Evolutionary conservation across 64 coral and sea anemone genomes (phyloP).

Genomic region (Catalaphyllia jardinei): DNA sequence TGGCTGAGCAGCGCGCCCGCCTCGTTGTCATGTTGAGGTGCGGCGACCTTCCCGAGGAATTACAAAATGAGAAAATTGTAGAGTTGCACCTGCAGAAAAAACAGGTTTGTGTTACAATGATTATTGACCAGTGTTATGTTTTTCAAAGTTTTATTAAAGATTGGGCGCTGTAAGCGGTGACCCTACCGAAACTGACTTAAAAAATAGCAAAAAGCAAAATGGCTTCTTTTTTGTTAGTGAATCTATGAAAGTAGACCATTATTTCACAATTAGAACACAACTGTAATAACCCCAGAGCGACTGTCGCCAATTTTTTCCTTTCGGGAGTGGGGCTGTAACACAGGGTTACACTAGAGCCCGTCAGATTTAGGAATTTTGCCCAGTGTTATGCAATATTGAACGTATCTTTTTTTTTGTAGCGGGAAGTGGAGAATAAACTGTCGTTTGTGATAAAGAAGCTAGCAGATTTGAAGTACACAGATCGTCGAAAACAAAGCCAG

Average conservation of each 20-base stretch:
- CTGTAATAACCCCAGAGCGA: no score
- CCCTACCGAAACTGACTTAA: no score
- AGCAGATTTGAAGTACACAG: conserved; percentile 10
- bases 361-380: no score
- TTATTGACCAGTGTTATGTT: background rate
- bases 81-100: conserved; percentile 48
- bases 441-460: conserved; percentile 12
- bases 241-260: no score
- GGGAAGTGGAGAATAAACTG: conserved; percentile 26
- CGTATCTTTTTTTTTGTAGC: background rate
- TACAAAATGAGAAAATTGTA: conserved; percentile 61
- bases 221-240: no score
- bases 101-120: background rate
- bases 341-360: no score
- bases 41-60: conserved; percentile 26
- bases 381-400: background rate
- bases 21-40: conserved; percentile 44
- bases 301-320: no score
- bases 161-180: no score
- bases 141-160: background rate
- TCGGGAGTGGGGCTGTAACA: no score
- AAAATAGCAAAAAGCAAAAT: no score
- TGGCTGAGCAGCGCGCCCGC: conserved; percentile 49
- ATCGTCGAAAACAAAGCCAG: background rate
- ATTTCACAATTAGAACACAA: no score